phyloP scores from a whole-genome alignment of 1,140 invertebrate genomes.

The Ceratina australensis region DNA sequence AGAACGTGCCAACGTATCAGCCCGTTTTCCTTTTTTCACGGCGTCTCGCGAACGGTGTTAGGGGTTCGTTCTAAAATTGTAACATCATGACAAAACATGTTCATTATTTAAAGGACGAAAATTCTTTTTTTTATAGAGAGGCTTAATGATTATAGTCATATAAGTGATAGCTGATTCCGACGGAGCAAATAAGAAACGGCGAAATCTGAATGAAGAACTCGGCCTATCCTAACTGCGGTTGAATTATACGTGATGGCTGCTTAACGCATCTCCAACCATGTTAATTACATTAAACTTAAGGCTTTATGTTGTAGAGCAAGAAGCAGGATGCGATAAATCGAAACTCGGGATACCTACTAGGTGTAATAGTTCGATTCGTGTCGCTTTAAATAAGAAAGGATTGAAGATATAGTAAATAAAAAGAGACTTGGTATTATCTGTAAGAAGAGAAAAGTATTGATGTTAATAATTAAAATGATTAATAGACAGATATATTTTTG shows the following conservation, averaged over 20 bases:
- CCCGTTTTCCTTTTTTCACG: constrained; percentile 26
- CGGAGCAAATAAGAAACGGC: constrained; percentile 21
- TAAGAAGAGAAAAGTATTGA: not conserved
- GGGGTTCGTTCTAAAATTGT: no score
- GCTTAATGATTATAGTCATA: no score
- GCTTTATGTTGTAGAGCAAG: constrained; percentile 31
- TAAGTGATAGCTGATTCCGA: constrained; percentile 13
- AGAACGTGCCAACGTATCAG: not conserved
- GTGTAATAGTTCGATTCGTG: constrained; percentile 27
- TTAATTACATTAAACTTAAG: constrained; percentile 39
- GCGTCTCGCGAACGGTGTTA: not conserved
- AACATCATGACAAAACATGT: no score
- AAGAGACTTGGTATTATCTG: not conserved
- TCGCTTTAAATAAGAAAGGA: constrained; percentile 6
- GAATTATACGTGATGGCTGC: constrained; percentile 31
- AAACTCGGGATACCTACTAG: no score
- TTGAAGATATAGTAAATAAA: not conserved
- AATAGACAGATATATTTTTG: not conserved
- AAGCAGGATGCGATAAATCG: constrained; percentile 22
- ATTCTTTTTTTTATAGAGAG: no score
- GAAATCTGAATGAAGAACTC: constrained; percentile 32
- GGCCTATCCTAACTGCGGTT: constrained; percentile 38
- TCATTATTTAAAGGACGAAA: no score
- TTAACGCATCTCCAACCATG: constrained; percentile 27
- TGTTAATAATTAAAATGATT: not conserved